Evolutionary conservation across 2,888 invertebrate genomes (phyloP), one percentile per base, ranked within the genome.

Genomic region (Amphiduros pacificus): DNA sequence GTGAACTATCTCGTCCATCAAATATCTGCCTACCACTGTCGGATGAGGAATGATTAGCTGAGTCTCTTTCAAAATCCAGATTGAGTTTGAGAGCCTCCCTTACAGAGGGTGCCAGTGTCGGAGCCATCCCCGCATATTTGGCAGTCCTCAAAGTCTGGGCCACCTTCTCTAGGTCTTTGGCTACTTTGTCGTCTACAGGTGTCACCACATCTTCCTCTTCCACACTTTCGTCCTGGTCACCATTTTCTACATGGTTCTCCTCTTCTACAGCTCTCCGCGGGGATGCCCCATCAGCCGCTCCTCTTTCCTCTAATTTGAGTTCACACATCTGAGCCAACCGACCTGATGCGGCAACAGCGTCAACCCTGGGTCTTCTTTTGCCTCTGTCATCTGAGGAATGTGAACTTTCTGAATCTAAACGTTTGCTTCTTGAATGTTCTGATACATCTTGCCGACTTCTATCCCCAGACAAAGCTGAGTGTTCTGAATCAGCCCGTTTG

Each of bases 241-340:
- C 27, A 17, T 36, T 29, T n/a, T 55, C 41, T 11, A 26, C 29
- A 11, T 24, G 29, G 17, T 22, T 20, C 26, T 60, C 62, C 20
- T 62, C 65, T n/a, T 53, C 55, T 1, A 56, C 26, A n/a, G 49
- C 51, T 27, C 50, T 53, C 4, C 69, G 62, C 14, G 69, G 67
- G 6, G 68, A 68, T 14, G 53, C 66, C 17, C 69, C 67, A 29
- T 69, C 67, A 4, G 67, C 69, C 40, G 26, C 49, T 11, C 69
- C 69, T 49, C 69, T 56, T 41, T 68, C 69, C 48, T 64, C 64
- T 24, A 63, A 53, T 31, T 58, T 65, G 1, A 63, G 32, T 14
- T 31, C 53, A 1, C n/a, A 22, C 44, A 44, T 22, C n/a, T 44
- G 20, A n/a, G n/a, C n/a, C n/a, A n/a, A n/a, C n/a, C n/a, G n/a